These are phyloP conservation scores for Atethmia centrago DNA, from an alignment of 2,888 invertebrate species.

Conservation along the genomic window DNA sequence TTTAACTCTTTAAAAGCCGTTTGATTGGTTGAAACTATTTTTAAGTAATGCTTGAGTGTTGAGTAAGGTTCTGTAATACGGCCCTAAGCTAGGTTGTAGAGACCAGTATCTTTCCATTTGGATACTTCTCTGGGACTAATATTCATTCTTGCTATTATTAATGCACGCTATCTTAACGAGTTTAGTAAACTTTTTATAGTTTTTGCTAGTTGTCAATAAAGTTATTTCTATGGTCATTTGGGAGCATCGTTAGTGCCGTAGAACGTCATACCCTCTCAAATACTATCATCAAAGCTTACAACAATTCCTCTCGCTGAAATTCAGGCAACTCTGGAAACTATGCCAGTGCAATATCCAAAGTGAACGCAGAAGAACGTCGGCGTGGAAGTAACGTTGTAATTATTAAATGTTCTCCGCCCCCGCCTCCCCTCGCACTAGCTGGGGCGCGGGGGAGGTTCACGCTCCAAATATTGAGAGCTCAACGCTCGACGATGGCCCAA, in stretches of 20 bases:
- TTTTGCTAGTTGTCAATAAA: not conserved
- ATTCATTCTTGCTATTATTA: not conserved
- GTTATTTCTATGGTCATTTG: not conserved
- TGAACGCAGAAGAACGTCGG: constrained; percentile 51
- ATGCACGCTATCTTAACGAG: too few relatives aligned
- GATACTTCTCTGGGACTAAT: not conserved
- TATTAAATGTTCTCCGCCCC: constrained; percentile 79
- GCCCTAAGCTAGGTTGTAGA: not conserved
- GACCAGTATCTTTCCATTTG: not conserved
- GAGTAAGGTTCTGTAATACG: too few relatives aligned
- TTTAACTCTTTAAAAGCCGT: too few relatives aligned
- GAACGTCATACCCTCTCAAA: constrained; percentile 20
- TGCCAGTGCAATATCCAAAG: constrained; percentile 52
- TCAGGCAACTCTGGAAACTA: constrained; percentile 47
- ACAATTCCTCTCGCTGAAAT: constrained; percentile 34
- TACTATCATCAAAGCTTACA: constrained; percentile 12
- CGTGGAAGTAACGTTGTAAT: constrained; percentile 79
- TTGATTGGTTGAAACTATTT: too few relatives aligned
- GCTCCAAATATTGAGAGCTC: constrained; percentile 70
- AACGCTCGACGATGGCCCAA: constrained; percentile 37
- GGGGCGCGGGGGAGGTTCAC: constrained; percentile 55
- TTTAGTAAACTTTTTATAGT: too few relatives aligned
- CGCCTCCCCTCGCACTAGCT: constrained; percentile 51
- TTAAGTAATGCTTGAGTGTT: too few relatives aligned
- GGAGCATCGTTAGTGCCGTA: not conserved